These are phyloP conservation scores for Sogatella furcifera DNA, from an alignment of 1,140 invertebrate genomes.

Conservation along the genomic window DNA sequence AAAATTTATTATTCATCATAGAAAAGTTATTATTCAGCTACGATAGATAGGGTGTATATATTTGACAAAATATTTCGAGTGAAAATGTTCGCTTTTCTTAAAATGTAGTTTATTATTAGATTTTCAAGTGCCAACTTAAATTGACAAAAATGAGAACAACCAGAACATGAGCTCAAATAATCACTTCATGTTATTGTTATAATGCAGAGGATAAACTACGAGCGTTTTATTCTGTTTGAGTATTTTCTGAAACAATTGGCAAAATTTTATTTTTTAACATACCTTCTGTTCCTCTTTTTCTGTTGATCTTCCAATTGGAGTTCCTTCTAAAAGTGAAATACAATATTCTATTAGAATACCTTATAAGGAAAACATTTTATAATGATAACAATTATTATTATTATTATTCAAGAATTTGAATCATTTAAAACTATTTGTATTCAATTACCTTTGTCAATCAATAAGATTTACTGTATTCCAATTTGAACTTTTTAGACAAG, in stretches of 20 bases:
- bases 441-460: background rate
- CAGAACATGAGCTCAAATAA: background rate
- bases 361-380: background rate
- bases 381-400: background rate
- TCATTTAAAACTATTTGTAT: background rate
- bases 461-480: background rate
- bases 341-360: background rate
- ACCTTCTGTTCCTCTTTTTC: slow-evolving; percentile 12
- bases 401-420: too few relatives aligned
- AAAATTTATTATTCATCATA: too few relatives aligned
- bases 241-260: background rate
- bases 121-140: background rate
- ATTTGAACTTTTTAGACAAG: background rate
- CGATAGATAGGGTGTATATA: too few relatives aligned
- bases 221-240: too few relatives aligned
- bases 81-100: background rate
- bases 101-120: background rate
- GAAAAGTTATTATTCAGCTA: too few relatives aligned
- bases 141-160: background rate
- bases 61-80: too few relatives aligned
- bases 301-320: slow-evolving; percentile 13
- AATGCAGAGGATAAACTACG: too few relatives aligned
- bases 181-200: too few relatives aligned
- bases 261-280: background rate
- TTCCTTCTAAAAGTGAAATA: slow-evolving; percentile 18